Evolutionary conservation across 2,113 vertebrate species (phyloP).

Genomic region (Sinocyclocheilus rhinocerous): DNA sequence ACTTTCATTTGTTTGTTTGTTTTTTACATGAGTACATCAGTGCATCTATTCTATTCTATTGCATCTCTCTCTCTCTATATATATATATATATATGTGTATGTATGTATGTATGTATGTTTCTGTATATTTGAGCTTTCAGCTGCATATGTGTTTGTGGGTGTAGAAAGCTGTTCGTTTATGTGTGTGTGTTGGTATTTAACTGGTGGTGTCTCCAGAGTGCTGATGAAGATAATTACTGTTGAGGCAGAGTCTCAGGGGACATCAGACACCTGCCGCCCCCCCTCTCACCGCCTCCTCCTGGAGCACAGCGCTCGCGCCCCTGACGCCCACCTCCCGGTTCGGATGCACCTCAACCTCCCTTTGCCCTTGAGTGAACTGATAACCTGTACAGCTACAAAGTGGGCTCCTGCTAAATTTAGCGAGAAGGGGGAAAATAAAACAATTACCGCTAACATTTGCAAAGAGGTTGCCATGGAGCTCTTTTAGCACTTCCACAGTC

Average conservation of each 20-base stretch:
- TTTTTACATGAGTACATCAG: not conserved
- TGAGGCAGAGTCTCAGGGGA: slow-evolving; percentile 68
- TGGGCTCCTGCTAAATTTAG: slow-evolving; percentile 37
- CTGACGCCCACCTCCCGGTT: not conserved
- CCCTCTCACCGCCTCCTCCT: slow-evolving; percentile 45
- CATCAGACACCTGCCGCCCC: slow-evolving; percentile 59
- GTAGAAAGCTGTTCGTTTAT: not conserved
- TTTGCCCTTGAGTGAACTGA: slow-evolving; percentile 18
- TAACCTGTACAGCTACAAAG: not conserved
- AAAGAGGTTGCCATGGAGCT: slow-evolving; percentile 18
- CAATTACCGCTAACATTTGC: slow-evolving; percentile 30
- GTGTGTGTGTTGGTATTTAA: slow-evolving; percentile 55
- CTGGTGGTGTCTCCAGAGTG: slow-evolving; percentile 64
- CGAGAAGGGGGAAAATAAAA: not conserved
- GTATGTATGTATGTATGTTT: slow-evolving; percentile 6
- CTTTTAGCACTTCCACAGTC: not conserved
- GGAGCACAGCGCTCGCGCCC: slow-evolving; percentile 5
- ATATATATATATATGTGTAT: not conserved
- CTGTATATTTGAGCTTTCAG: slow-evolving; percentile 25
- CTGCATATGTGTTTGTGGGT: slow-evolving; percentile 4
- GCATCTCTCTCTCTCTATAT: not conserved
- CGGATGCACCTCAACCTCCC: not conserved
- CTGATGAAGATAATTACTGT: slow-evolving; percentile 76
- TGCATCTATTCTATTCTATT: not conserved
- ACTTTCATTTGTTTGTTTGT: not conserved